Evolutionary conservation across 2,888 invertebrate genomes (phyloP).

Genomic region (Leucophora obtusa): DNA sequence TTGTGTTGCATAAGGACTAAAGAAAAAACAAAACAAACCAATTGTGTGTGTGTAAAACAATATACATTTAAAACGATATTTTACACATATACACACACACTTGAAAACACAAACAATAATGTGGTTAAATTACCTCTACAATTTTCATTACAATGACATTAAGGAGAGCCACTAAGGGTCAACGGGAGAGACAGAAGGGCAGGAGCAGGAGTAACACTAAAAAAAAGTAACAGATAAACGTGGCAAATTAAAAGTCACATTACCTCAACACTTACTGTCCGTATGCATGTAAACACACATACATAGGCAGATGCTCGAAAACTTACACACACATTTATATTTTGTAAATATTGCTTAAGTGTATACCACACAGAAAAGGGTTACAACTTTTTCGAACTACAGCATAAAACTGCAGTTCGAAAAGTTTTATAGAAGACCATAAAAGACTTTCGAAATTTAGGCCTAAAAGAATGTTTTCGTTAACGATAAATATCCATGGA

Average conservation of each 20-base stretch:
- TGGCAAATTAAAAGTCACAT: constrained; percentile 54
- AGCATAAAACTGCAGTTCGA: too few relatives aligned
- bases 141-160: constrained; percentile 43
- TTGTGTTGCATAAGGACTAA: constrained; percentile 24
- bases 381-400: too few relatives aligned
- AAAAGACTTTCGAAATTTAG: too few relatives aligned
- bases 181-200: not conserved
- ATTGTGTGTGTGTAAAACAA: constrained; percentile 10
- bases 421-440: too few relatives aligned
- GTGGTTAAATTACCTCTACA: constrained; percentile 46
- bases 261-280: constrained; percentile 43
- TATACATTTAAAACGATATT: constrained; percentile 1
- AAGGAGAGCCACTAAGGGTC: not conserved
- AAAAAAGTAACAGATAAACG: constrained; percentile 38
- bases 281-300: constrained; percentile 10
- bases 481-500: too few relatives aligned
- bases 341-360: constrained; percentile 12
- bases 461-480: too few relatives aligned
- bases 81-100: constrained; percentile 1
- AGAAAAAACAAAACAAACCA: constrained; percentile 17
- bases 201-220: too few relatives aligned
- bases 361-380: too few relatives aligned
- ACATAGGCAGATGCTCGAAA: not conserved
- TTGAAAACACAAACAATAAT: constrained; percentile 35
- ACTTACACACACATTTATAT: constrained; percentile 4